phyloP scores from a whole-genome alignment of 2,113 vertebrate species.

The Odontophorus gujanensis region DNA sequence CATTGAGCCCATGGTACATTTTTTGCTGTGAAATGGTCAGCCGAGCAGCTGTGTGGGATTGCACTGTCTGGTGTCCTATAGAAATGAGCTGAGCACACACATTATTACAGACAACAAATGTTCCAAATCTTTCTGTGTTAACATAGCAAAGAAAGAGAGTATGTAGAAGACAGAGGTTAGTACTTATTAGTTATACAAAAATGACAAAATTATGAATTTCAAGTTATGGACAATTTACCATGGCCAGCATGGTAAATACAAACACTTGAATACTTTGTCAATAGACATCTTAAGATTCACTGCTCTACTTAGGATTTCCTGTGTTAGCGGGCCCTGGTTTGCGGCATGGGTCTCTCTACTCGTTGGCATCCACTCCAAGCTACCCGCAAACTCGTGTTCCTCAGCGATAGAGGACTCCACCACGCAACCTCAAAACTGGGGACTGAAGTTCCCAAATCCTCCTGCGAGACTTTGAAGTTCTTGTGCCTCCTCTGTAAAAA shows the following conservation, averaged over 20 bases:
- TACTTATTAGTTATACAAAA: neutral
- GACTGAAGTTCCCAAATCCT: neutral
- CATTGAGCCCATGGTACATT: neutral
- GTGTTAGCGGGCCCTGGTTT: neutral
- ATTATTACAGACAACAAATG: neutral
- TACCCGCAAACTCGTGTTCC: neutral
- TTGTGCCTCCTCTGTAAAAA: neutral
- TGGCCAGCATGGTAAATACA: neutral
- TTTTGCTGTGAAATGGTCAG: neutral
- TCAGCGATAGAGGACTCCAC: rapidly evolving
- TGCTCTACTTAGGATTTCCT: neutral
- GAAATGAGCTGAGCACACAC: neutral
- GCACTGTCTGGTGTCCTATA: rapidly evolving
- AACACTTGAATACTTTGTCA: neutral
- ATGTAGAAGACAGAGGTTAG: neutral
- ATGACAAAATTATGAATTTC: neutral
- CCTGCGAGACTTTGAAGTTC: neutral
- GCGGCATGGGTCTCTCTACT: neutral
- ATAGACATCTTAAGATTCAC: neutral
- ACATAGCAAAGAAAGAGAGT: neutral
- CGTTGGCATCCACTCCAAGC: rapidly evolving
- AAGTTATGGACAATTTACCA: neutral
- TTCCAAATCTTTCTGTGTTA: neutral
- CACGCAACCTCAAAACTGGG: neutral
- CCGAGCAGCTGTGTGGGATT: rapidly evolving